Base-by-base conservation (phyloP, 2,797 vertebrate genomes). In the Austrolebias charrua region DNA sequence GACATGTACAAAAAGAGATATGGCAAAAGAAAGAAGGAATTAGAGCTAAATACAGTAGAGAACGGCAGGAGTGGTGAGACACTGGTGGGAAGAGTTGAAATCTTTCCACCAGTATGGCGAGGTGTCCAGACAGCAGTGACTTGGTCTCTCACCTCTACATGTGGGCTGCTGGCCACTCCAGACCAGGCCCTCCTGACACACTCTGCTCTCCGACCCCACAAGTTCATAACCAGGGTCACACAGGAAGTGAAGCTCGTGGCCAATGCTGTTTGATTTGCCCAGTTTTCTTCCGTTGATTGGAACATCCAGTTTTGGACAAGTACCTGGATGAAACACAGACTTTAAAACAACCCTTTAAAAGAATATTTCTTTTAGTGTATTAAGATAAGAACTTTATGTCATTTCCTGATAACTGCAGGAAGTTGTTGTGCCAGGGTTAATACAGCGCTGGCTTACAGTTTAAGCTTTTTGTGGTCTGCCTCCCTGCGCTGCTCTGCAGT, bases 161-260 rank as follows among this genome's bases (percentile, higher is more conserved):
- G 63, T 52, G 0, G 95, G 78, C 14, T 91, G 91, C 77, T 91
- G 92, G 58, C 95, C 90, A 0, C 92, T 95, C 96, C 96, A 96
- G 0, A 73, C 92, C 71, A 84, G 84, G 59, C 92, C 82, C 1
- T 94, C 92, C 74, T 89, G 90, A 83, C 96, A 96, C 60, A 86
- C 1, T 11, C 93, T 89, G 0, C 88, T 95, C 89, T 95, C 93
- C 0, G 94, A 86, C 48, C 96, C 95, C 55, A 91, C 73, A 65
- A 97, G 90, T 53, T 52, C 88, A 68, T 92, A 96, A 2, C 95
- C 94, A 0, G 63, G 50, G 0, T 94, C 63, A 13, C 96, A 97
- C 75, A 95, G 2, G 0, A 96, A 94, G 75, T 96, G 94, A 64
- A 94, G 73, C 18, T 97, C 94, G 0, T 95, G 95, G 43, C 95